These are phyloP conservation scores for Megalops cyprinoides DNA, from an alignment of 2,797 vertebrate species.

Conservation along the genomic window DNA sequence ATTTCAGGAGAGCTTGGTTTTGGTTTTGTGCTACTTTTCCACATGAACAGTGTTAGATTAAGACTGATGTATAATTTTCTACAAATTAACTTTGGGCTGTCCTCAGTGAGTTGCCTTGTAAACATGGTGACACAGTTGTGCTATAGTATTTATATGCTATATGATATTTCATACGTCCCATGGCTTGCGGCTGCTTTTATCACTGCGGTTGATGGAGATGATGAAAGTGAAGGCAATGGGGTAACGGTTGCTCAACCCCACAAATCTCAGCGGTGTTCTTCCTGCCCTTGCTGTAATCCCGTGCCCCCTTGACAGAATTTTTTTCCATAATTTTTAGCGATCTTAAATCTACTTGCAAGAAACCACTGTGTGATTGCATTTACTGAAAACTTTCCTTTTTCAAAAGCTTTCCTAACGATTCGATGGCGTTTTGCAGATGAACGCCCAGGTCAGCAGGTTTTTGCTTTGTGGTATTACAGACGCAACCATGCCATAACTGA, in stretches of 20 bases:
- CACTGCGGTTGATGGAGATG: conserved; percentile 1
- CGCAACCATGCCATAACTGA: not conserved
- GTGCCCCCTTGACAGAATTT: no score
- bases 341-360: no score
- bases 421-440: no score
- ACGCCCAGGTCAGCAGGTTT: not conserved
- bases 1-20: not conserved
- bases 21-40: not conserved
- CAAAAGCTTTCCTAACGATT: no score
- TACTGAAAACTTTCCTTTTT: no score
- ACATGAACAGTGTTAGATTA: not conserved
- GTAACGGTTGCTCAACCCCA: not conserved
- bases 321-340: no score
- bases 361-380: no score
- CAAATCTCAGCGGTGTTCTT: not conserved
- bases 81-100: no score
- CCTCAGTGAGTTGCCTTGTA: not conserved
- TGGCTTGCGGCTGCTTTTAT: not conserved
- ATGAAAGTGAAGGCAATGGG: conserved; percentile 15
- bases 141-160: no score
- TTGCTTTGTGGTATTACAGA: not conserved
- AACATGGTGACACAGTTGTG: not conserved
- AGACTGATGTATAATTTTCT: not conserved
- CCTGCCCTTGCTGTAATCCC: not conserved
- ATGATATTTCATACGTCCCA: not conserved